Evolutionary conservation across 1,140 invertebrate species (phyloP), one percentile per base, ranked within the genome.

Genomic region (Hypsibius dujardini): DNA sequence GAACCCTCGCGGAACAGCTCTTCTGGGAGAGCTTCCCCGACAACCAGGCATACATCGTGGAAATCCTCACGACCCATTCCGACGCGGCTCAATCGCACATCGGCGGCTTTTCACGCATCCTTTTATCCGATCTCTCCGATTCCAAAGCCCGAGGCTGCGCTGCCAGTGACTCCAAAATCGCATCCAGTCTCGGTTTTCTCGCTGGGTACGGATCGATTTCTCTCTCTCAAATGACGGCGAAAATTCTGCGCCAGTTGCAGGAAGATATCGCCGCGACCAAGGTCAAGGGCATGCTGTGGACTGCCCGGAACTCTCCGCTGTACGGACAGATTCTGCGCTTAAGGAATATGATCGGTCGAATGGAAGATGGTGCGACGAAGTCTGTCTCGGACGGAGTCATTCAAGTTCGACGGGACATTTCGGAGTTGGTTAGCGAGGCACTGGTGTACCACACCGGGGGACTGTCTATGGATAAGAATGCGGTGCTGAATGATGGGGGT

Each of bases 21-120:
- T 67, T 67, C 62, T 67, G 62, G 62, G 62, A 67, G 45, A 15
- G 12, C 62, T 67, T 67, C 62, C 62, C 62, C 12, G 62, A 67
- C 42, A 67, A 67, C 62, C 42, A 15, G 62, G 3, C 42, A 3
- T 42, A 15, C 12, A 67, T 67, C 62, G 62, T 67, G 12, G 62
- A 45, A 12, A 67, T 67, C 42, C 42, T 67, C 62, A 15, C 62
- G 12, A 12, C 45, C 42, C 62, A 7, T 3, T 42, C 62, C 7
- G 50, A 56, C 45, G 7, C 50, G n/a, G 7, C 50, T n/a, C 50
- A 7, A 56, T 56, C n/a, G 7, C 50, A 7, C n/a, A 7, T n/a
- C 50, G 50, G 50, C 7, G 50, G n/a, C 12, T 67, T 67, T 42
- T 15, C 12, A 12, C 62, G 62, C 12, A 45, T 15, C 12, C 12